Evolutionary conservation across 2,797 vertebrate genomes (phyloP).

Genomic region (Helostoma temminkii): DNA sequence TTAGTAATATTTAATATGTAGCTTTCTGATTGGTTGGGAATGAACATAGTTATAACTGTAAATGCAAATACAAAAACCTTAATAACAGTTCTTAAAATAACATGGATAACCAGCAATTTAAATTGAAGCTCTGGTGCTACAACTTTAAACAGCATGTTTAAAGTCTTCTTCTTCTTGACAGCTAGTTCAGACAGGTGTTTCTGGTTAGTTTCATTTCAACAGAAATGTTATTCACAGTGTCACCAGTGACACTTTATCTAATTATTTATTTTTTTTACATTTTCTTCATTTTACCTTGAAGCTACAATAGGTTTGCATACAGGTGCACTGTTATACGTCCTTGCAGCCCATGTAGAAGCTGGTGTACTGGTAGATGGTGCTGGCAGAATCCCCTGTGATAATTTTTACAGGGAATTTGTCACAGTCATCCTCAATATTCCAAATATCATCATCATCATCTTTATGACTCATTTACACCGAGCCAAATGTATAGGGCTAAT

Average conservation of each 20-base stretch:
- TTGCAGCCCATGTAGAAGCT: not conserved
- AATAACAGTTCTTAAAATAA: no score
- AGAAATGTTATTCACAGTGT: not conserved
- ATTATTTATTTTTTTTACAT: no score
- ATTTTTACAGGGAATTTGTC: no score
- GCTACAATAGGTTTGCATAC: not conserved
- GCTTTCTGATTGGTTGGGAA: no score
- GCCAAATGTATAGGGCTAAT: constrained; percentile 45
- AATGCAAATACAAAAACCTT: no score
- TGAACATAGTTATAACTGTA: no score
- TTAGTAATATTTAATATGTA: no score
- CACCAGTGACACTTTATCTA: not conserved
- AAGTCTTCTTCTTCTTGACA: no score
- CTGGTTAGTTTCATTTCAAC: not conserved
- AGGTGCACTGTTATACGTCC: not conserved
- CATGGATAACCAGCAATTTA: no score
- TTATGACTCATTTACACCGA: constrained; percentile 66
- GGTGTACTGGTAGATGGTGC: not conserved
- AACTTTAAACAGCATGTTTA: no score
- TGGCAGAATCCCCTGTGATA: no score
- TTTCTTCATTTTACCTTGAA: not conserved
- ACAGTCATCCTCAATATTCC: not conserved
- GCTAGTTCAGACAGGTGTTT: not conserved
- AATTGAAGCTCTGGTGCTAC: no score
- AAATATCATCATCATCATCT: constrained; percentile 58